Evolutionary conservation across 2,888 invertebrate genomes (phyloP).

Genomic region (Morpho helenor): DNA sequence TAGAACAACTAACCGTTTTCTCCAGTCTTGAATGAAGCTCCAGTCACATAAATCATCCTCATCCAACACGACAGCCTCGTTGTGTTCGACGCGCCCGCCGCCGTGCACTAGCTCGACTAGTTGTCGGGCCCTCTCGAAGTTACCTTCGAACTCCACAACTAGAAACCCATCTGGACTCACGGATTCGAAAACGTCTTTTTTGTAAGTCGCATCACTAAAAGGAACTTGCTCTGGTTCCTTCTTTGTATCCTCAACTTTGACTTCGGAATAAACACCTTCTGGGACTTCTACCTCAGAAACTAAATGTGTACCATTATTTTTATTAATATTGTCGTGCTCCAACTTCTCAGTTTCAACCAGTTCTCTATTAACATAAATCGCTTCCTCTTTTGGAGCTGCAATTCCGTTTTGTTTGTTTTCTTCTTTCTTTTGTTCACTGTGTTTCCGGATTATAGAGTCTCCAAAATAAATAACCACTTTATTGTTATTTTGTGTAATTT

Average conservation of each 20-base stretch:
- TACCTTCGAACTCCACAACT: slow-evolving; percentile 81
- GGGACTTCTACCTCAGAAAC: slow-evolving; percentile 61
- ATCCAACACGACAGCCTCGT: slow-evolving; percentile 67
- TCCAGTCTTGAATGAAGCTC: slow-evolving; percentile 88
- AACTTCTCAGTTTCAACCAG: slow-evolving; percentile 56
- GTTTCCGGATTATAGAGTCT: slow-evolving; percentile 79
- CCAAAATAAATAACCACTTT: slow-evolving; percentile 88
- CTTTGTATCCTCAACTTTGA: slow-evolving; percentile 44
- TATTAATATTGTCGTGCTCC: slow-evolving; percentile 53
- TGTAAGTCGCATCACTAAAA: slow-evolving; percentile 65
- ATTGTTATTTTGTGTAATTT: slow-evolving; percentile 76
- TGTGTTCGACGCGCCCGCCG: slow-evolving; percentile 59
- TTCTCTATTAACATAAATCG: slow-evolving; percentile 64
- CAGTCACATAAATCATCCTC: slow-evolving; percentile 81
- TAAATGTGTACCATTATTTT: slow-evolving; percentile 52
- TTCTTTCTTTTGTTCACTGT: slow-evolving; percentile 68
- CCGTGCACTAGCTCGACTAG: slow-evolving; percentile 80
- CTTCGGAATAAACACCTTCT: slow-evolving; percentile 71
- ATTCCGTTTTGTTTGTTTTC: slow-evolving; percentile 44
- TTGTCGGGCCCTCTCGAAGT: slow-evolving; percentile 79
- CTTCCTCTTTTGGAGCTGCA: slow-evolving; percentile 53
- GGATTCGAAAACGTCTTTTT: slow-evolving; percentile 62
- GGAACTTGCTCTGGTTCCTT: slow-evolving; percentile 45
- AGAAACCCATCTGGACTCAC: slow-evolving; percentile 76
- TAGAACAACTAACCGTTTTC: slow-evolving; percentile 78